These are phyloP conservation scores for Brachionus calyciflorus DNA, from an alignment of 1,140 invertebrate species.

Conservation along the genomic window DNA sequence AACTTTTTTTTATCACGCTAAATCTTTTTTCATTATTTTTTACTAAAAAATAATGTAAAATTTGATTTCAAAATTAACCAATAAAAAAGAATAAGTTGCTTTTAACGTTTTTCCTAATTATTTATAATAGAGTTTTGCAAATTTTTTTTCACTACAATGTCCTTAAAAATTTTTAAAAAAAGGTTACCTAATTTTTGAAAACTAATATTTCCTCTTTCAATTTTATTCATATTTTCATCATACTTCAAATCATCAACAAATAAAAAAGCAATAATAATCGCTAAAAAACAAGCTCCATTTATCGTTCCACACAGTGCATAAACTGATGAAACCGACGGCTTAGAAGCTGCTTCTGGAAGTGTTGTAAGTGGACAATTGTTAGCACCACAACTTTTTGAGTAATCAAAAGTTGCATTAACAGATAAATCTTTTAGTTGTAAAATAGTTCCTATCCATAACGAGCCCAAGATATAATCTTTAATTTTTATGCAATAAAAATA, in stretches of 20 bases:
- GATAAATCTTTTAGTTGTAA: constrained; percentile 14
- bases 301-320: neutral
- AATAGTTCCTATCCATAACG: constrained; percentile 16
- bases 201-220: neutral
- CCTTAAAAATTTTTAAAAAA: neutral
- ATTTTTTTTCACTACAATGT: too few relatives aligned
- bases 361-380: constrained; percentile 22
- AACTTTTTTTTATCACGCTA: too few relatives aligned
- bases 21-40: too few relatives aligned
- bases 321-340: constrained; percentile 2
- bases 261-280: constrained; percentile 15
- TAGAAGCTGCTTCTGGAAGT: neutral
- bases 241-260: constrained; percentile 21
- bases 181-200: constrained; percentile 23
- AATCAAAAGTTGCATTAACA: constrained; percentile 22
- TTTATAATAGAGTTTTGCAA: too few relatives aligned
- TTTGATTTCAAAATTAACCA: too few relatives aligned
- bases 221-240: constrained; percentile 16
- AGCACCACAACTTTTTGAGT: neutral
- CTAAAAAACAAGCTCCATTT: neutral
- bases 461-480: constrained; percentile 13
- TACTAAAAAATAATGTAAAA: too few relatives aligned
- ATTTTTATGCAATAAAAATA: too few relatives aligned
- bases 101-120: too few relatives aligned
- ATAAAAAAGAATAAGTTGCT: too few relatives aligned